Evolutionary conservation across 2,113 vertebrate species (phyloP), one percentile per base, ranked within the genome.

Genomic region (Dasyprocta punctata): DNA sequence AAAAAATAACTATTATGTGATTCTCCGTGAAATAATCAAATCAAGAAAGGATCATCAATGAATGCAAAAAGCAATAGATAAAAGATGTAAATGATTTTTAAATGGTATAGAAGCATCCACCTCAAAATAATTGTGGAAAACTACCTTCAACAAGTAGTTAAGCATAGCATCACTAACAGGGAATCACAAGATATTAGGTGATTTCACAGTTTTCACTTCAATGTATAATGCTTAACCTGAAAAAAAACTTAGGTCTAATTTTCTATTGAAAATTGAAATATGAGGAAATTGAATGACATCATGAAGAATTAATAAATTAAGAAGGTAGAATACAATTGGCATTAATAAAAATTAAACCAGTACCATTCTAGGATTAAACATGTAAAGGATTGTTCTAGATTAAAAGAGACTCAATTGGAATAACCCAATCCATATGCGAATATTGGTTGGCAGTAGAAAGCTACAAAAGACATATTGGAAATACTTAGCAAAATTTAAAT

Each of bases 1-100:
- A 20, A 93, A 93, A 93, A 91, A n/a, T 38, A 78, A 54, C n/a
- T n/a, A n/a, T n/a, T 73, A 88, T 89, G 14, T n/a, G 2, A n/a
- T 14, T 91, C 5, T 1, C 58, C 61, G 3, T 86, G 28, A 94
- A 88, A 90, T 90, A 80, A 90, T 17, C 41, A 22, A 93, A 71
- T 33, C 5, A 92, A 33, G 38, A 28, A 58, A 95, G 28, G 4
- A 80, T 71, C 7, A 89, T 44, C 28, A 77, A 30, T 9, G 38
- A 7, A 89, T 83, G 7, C 20, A 86, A 89, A 88, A 92, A 91
- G 9, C 73, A 56, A 82, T 44, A 65, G 4, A 4, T 78, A 54
- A 80, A 77, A 73, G 22, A 54, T 49, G 16, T 77, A 63, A 20
- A 71, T 3, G 44, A 41, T 77, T 82, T 28, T 77, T 12, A 77